A percentile compares a stretch with the other conserved stretches of the same genome.
These are phyloP conservation scores for Neocloeon triangulifer DNA, from an alignment of 1,140 invertebrate genomes.

Conservation along the genomic window DNA sequence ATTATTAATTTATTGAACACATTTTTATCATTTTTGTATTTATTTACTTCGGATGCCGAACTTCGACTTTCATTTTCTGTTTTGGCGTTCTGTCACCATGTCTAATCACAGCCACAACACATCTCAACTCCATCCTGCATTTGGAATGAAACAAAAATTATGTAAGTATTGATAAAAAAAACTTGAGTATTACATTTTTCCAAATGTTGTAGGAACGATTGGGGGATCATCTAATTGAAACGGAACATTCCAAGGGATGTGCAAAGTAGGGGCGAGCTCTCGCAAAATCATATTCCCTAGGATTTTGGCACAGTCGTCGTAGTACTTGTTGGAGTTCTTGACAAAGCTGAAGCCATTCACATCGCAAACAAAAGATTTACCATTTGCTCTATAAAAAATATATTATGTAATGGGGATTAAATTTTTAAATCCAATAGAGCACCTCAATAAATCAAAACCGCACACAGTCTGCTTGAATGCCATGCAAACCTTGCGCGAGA, in stretches of 20 bases:
- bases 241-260: constrained; percentile 91
- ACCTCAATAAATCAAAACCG: constrained; percentile 93
- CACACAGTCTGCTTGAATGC: constrained; percentile 99
- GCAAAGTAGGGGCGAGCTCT: constrained; percentile 78
- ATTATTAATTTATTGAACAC: constrained; percentile 3
- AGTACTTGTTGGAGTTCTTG: constrained; percentile 99
- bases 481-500: constrained; percentile 91
- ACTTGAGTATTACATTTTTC: constrained; percentile 60
- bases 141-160: constrained; percentile 6
- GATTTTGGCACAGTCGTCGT: constrained; percentile 98
- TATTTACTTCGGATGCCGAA: constrained; percentile 83
- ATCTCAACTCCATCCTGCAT: constrained; percentile 82
- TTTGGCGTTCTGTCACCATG: constrained; percentile 98
- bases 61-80: constrained; percentile 99
- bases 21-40: constrained; percentile 1
- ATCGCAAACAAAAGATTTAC: constrained; percentile 97
- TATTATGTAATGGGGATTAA: background rate
- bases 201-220: constrained; percentile 95
- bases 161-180: constrained; percentile 4
- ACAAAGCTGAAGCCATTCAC: constrained; percentile 99
- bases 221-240: constrained; percentile 96
- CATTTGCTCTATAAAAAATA: constrained; percentile 58
- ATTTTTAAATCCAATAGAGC: constrained; percentile 5
- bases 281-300: constrained; percentile 84
- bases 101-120: constrained; percentile 93